A percentile compares a stretch with the other conserved stretches of the same genome.
Evolutionary conservation across 1,140 invertebrate genomes (phyloP).

Genomic region (Musca vetustissima): DNA sequence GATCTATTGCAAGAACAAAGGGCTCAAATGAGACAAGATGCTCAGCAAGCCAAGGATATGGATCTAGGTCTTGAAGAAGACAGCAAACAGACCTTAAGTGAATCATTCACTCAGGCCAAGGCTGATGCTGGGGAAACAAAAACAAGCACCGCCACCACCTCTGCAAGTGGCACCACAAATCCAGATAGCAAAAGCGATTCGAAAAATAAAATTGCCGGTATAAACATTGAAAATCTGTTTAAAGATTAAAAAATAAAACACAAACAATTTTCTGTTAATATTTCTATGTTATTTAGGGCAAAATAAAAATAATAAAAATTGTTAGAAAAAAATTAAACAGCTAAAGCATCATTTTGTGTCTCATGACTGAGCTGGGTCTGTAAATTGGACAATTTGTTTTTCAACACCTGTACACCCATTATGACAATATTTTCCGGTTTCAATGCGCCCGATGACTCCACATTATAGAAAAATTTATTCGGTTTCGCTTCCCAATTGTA

Average conservation of each 20-base stretch:
- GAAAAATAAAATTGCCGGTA: background rate
- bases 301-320: constrained; percentile 9
- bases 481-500: constrained; percentile 93
- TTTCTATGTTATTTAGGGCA: constrained; percentile 1
- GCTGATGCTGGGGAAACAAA: no score
- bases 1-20: constrained; percentile 54
- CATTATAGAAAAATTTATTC: constrained; percentile 97
- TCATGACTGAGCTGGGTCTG: constrained; percentile 91
- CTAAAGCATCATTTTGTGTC: constrained; percentile 79
- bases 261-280: background rate
- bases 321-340: constrained; percentile 59
- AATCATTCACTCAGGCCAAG: background rate
- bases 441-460: constrained; percentile 91
- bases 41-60: background rate
- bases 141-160: no score
- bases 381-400: constrained; percentile 94
- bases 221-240: constrained; percentile 26
- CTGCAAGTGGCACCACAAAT: no score
- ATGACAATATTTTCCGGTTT: constrained; percentile 97
- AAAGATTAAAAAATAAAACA: constrained; percentile 26
- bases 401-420: constrained; percentile 89
- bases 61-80: background rate
- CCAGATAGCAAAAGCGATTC: background rate
- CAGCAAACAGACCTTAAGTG: background rate
- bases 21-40: constrained; percentile 12